These are phyloP conservation scores for Corydoras maculifer DNA, from an alignment of 2,113 vertebrate species.

Conservation along the genomic window DNA sequence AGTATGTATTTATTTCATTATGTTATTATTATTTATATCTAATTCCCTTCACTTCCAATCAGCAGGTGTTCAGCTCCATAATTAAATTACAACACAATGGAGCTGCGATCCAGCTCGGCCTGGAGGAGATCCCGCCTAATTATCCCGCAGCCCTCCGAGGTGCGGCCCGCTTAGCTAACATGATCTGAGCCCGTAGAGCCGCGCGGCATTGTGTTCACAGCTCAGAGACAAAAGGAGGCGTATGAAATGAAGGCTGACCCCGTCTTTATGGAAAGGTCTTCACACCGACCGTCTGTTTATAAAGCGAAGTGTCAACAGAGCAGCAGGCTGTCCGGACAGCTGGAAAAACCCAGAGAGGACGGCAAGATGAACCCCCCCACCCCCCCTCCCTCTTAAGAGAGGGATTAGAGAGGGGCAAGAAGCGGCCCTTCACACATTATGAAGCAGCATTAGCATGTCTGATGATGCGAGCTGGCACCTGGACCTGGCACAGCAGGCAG, in stretches of 20 bases:
- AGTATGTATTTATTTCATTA: too few relatives aligned
- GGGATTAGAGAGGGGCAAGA: slow-evolving; percentile 27
- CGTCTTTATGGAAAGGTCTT: slow-evolving; percentile 16
- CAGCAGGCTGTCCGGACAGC: slow-evolving; percentile 48
- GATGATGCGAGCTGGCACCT: slow-evolving; percentile 24
- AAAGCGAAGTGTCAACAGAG: slow-evolving; percentile 47
- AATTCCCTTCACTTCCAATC: too few relatives aligned
- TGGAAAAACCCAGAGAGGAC: slow-evolving; percentile 29
- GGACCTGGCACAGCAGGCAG: neutral
- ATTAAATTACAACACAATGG: neutral
- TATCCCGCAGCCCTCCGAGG: neutral
- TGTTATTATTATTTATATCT: too few relatives aligned
- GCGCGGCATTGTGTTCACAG: slow-evolving; percentile 6
- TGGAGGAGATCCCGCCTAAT: neutral
- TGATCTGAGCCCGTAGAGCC: neutral
- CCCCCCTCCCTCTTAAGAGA: neutral
- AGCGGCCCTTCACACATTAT: neutral
- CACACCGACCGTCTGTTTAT: slow-evolving; percentile 29
- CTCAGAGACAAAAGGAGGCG: slow-evolving; percentile 10
- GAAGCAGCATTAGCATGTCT: slow-evolving; percentile 15
- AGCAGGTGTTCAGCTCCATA: neutral
- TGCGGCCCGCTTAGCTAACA: neutral
- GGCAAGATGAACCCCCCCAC: slow-evolving; percentile 11
- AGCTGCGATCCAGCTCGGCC: neutral
- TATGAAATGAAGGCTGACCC: slow-evolving; percentile 42